A percentile compares a stretch with the other conserved stretches of the same genome.
Conservation (phyloP, 1,140 invertebrate species). For the Diprion similis region DNA sequence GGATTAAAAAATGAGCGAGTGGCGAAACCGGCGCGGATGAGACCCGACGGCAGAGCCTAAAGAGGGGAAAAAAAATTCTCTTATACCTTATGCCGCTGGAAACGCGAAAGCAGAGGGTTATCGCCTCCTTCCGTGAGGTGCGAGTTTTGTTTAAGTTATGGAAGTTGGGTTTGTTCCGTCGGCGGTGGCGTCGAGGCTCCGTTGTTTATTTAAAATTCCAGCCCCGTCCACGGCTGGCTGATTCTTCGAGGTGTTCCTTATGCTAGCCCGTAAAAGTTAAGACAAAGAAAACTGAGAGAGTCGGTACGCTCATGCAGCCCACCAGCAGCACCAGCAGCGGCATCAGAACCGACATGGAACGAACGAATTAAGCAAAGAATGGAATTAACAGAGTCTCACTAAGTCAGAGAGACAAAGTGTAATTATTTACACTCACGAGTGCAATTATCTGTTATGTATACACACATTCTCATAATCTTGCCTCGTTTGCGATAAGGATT, state of each 20-base stretch:
- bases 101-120: not conserved
- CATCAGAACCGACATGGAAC: not conserved
- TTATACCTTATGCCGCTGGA: not conserved
- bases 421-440: too few species aligned
- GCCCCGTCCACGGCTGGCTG: slow-evolving; percentile 6
- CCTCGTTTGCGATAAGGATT: too few species aligned
- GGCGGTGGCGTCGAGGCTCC: not conserved
- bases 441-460: too few species aligned
- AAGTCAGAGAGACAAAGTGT: too few species aligned
- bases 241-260: slow-evolving; percentile 12
- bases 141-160: slow-evolving; percentile 14
- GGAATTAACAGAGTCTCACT: not conserved
- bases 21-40: not conserved
- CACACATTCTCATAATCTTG: too few species aligned
- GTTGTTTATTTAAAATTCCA: slow-evolving; percentile 16
- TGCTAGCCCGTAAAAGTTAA: slow-evolving; percentile 1
- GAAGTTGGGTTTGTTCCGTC: not conserved
- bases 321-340: too few species aligned
- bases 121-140: not conserved
- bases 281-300: not conserved
- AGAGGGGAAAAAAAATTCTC: not conserved
- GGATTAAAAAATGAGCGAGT: not conserved
- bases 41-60: not conserved
- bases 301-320: too few species aligned
- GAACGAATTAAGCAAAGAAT: not conserved